phyloP scores from a whole-genome alignment of 2,797 vertebrate genomes.

The Enteromius viviparus region DNA sequence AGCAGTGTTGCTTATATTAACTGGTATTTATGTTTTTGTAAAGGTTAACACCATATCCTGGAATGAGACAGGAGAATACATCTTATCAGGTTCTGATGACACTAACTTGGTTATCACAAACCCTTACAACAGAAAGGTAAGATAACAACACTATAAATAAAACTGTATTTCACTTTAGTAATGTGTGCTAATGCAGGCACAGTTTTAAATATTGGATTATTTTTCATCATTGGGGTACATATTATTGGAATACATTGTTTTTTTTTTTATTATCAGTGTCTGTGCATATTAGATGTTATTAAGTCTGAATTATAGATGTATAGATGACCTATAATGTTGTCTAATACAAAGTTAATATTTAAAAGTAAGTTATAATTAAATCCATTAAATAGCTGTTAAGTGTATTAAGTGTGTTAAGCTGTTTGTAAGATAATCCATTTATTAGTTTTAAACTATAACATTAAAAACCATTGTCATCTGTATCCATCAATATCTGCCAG shows the following conservation, averaged over 20 bases:
- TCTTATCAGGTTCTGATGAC: constrained; percentile 96
- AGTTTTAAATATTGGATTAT: not conserved
- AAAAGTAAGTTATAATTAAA: not conserved
- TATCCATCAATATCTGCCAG: not conserved
- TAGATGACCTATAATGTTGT: not conserved
- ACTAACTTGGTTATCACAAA: constrained; percentile 96
- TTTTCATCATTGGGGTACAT: not conserved
- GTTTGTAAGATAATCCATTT: not conserved
- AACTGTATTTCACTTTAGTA: not conserved
- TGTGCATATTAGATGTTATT: not conserved
- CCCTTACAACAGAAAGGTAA: constrained; percentile 97
- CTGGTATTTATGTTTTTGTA: constrained; percentile 33
- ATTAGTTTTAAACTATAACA: not conserved
- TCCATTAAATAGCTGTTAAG: not conserved
- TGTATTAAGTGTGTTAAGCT: too few species aligned
- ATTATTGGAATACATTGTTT: not conserved
- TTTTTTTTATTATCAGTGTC: accelerated
- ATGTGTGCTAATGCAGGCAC: not conserved
- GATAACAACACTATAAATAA: constrained; percentile 1
- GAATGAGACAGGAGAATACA: constrained; percentile 98
- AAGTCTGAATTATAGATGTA: not conserved
- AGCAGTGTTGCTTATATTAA: not conserved
- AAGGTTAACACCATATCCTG: constrained; percentile 99
- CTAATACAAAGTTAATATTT: not conserved
- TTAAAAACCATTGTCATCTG: not conserved